Base-by-base conservation (phyloP, 2,113 vertebrate species). In the Lipophrys pholis region DNA sequence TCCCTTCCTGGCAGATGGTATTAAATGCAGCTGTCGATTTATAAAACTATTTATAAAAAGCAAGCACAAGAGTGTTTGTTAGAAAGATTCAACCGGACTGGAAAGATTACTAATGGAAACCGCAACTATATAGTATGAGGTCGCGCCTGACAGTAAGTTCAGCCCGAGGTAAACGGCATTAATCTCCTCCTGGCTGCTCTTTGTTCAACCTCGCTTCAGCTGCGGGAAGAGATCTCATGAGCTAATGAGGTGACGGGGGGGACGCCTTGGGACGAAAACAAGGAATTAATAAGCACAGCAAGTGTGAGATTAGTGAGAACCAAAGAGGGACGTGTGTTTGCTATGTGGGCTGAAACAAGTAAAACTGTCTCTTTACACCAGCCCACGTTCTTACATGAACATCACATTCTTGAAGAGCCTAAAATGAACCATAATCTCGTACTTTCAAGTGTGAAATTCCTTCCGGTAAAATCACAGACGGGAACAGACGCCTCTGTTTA, bases 391-490 rank as follows among this genome's bases (percentile, higher is more conserved):
- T 40, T 60, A 69, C 67, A 83, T 78, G 55, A 54, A 77, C 66
- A 59, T 68, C 52, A 61, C 41, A 55, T 77, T 83, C 53, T 75
- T 59, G 64, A 30, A 69, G 50, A 80, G 74, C 17, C 42, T 54
- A 62, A 59, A 12, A 71, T 55, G 67, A 36, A n/a, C 49, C 8
- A 42, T 49, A 66, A 82, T 82, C 69, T 71, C 61, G 66, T 40
- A 55, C 63, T 83, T 67, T 85, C 42, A 65, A 65, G 69, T 82
- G 57, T 82, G 75, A 85, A 88, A 82, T 84, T 45, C 21, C 57
- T 56, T 78, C 54, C 60, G 58, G 9, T 67, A 14, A 72, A 49
- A 15, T 65, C 41, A 64, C 17, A 66, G 46, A 14, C 40, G 76
- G 39, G 53, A 48, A 57, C 5, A 36, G 17, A 76, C 36, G 68